Conservation (phyloP, 2,113 vertebrate genomes). For the Urocitellus parryii region DNA sequence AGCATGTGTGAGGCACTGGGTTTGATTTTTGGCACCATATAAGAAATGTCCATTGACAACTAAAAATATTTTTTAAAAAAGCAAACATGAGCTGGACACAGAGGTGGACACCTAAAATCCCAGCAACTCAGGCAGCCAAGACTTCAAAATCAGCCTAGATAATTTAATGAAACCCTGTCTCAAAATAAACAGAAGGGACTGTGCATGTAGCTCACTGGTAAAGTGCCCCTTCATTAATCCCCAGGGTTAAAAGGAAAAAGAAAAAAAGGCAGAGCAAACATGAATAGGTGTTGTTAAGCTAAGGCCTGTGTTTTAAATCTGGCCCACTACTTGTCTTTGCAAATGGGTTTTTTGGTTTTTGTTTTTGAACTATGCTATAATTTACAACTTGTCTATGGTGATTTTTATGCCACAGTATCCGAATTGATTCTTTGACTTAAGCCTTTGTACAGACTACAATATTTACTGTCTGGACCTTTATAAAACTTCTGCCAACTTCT, state of each 20-base stretch:
- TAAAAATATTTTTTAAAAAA: background rate
- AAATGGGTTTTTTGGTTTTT: background rate
- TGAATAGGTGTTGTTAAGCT: background rate
- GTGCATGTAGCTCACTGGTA: too few relatives aligned
- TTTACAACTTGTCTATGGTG: background rate
- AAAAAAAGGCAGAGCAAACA: background rate
- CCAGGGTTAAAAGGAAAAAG: background rate
- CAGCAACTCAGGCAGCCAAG: background rate
- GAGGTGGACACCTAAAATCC: background rate
- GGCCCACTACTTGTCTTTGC: background rate
- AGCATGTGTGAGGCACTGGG: too few relatives aligned
- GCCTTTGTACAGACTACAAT: background rate
- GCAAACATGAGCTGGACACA: background rate
- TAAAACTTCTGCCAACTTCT: background rate
- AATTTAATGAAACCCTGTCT: background rate
- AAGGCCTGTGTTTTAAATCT: background rate
- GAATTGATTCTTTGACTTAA: background rate
- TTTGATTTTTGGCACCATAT: too few relatives aligned
- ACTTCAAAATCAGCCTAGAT: background rate
- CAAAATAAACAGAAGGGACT: too few relatives aligned
- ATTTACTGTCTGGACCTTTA: background rate
- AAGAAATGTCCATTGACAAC: too few relatives aligned
- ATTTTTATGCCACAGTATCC: background rate
- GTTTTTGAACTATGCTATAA: background rate
- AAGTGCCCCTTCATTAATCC: too few relatives aligned